Base-by-base conservation (phyloP, 2,888 invertebrate genomes). In the Chrysolina americana region DNA sequence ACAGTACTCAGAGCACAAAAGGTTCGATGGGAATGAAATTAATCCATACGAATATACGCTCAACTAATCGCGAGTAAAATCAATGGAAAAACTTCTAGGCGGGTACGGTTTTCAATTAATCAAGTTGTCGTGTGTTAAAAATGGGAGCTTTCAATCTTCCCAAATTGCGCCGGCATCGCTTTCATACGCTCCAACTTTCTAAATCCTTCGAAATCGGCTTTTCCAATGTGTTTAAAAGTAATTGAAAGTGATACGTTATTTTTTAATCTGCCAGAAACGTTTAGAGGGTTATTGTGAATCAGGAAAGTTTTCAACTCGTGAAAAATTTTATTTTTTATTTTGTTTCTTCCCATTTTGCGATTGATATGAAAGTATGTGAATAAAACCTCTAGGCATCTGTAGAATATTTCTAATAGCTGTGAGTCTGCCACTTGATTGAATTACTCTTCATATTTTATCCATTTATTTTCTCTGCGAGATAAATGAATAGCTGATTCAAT, bases 191-290 rank as follows among this genome's bases (percentile, higher is more conserved):
- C 28, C 13, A 59, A 59, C 28, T 59, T 59, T 59, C 28, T 36
- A n/a, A 28, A 59, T 17, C 59, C 36, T 59, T 59, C 17, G 28
- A 10, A 59, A 59, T 59, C 28, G 59, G 28, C 28, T 59, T 59
- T 59, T 59, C n/a, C 36, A n/a, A 36, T 36, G 28, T 36, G 36
- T 36, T 23, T 36, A 8, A 17, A 59, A 59, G 23, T 59, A 59
- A 59, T 59, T 59, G 59, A 28, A 59, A 36, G 59, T 36, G 59
- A 59, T 59, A 23, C 59, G 59, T 59, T 59, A 59, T 59, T 59
- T 59, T 50, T 59, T 28, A 59, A 23, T 9, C 50, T 5, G 50
- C n/a, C 19, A 19, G 50, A 50, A 2, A 50, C 6, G 10, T 17
- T 5, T 50, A 50, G 4, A 50, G 19, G 19, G 50, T 50, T 13